Evolutionary conservation across 2,797 vertebrate genomes (phyloP), one percentile per base, ranked within the genome.

Genomic region (Sciaenops ocellatus): DNA sequence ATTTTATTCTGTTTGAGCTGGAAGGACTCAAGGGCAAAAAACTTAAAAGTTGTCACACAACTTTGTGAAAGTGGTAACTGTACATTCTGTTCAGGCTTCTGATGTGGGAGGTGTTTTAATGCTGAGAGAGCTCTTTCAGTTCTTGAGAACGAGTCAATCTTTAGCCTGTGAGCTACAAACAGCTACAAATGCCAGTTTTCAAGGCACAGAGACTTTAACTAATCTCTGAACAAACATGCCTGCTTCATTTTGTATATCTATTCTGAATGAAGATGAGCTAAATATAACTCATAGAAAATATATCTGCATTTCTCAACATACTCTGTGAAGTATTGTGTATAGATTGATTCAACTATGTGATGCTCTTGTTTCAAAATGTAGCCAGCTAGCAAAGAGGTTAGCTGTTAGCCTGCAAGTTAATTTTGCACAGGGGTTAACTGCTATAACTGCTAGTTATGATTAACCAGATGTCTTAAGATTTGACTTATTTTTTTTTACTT

Each of bases 1-100:
- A 64, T 73, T 34, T 44, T 38, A 66, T 80, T 82, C 44, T 6
- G 66, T 78, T 66, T 61, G 51, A 85, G 60, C 38, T 34, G 24
- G 48, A 56, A 9, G 51, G 57, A 85, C 67, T 67, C n/a, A 24
- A 60, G 41, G 61, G 59, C 42, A 62, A 52, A 38, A 80, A 44
- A 54, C 52, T 71, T 46, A 18, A 69, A 80, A 78, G 70, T 64
- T 84, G 52, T 67, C 48, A 15, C 26, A 55, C 26, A 78, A 75
- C 44, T 82, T 68, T 65, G 16, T 60, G 22, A 54, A 78, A 76
- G 48, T 60, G 5, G 42, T 60, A 46, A 50, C 28, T 64, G 34
- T 76, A 51, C 1, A 41, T 69, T n/a, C 9, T 13, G 26, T 13
- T 50, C 47, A 24, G 47, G n/a, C 20, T 8, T 57, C 61, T 62